Evolutionary conservation across 2,888 invertebrate species (phyloP).

Genomic region (Aporophyla lueneburgensis): DNA sequence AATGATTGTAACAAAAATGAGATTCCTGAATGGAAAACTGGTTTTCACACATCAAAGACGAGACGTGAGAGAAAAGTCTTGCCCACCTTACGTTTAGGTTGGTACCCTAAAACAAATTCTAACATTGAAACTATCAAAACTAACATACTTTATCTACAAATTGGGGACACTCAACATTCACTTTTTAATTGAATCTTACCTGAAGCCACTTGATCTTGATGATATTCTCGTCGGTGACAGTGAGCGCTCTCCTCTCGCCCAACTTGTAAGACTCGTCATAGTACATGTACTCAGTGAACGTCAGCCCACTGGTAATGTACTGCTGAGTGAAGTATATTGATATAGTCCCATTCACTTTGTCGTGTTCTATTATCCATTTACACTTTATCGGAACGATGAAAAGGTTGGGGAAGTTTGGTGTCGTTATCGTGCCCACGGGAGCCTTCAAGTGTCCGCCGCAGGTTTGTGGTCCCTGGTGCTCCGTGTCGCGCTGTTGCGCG

Average conservation of each 20-base stretch:
- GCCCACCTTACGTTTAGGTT: too few species aligned
- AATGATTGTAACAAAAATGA: too few species aligned
- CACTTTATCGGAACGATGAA: slow-evolving; percentile 96
- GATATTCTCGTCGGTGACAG: slow-evolving; percentile 94
- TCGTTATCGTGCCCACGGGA: slow-evolving; percentile 93
- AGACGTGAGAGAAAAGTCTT: too few species aligned
- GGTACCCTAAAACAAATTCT: too few species aligned
- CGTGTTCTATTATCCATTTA: slow-evolving; percentile 96
- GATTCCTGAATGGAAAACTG: too few species aligned
- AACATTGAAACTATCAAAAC: too few species aligned
- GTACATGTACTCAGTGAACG: slow-evolving; percentile 94
- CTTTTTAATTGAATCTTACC: slow-evolving; percentile 67
- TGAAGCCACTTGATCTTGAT: slow-evolving; percentile 92
- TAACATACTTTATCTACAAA: too few species aligned
- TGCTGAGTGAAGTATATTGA: slow-evolving; percentile 97
- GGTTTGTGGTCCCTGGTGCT: slow-evolving; percentile 80
- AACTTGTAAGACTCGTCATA: slow-evolving; percentile 93
- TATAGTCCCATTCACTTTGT: slow-evolving; percentile 94
- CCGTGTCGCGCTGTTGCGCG: slow-evolving; percentile 77
- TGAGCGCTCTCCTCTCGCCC: slow-evolving; percentile 92
- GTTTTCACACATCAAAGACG: too few species aligned
- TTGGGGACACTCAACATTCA: too few species aligned
- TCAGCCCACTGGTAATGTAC: slow-evolving; percentile 95
- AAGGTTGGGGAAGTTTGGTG: slow-evolving; percentile 96
- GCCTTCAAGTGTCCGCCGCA: slow-evolving; percentile 93